Evolutionary conservation across 92 coral and sea anemone species (phyloP).

Genomic region (Phymanthus crucifer): DNA sequence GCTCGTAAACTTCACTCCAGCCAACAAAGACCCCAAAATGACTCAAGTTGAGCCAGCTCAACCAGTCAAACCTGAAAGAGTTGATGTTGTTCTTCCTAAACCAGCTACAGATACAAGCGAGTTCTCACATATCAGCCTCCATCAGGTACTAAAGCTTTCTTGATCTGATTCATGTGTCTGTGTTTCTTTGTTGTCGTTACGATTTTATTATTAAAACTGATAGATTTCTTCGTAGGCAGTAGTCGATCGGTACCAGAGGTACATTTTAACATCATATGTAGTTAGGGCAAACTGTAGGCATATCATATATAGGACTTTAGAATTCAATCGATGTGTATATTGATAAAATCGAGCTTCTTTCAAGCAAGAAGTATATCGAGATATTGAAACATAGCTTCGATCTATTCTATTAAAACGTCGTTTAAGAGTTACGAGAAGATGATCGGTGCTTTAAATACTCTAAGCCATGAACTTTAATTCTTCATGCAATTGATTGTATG

Average conservation of each 20-base stretch:
- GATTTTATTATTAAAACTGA: background rate
- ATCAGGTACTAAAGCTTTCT: constrained; percentile 27
- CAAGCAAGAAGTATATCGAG: too few species aligned
- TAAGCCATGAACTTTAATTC: too few species aligned
- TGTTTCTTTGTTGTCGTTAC: background rate
- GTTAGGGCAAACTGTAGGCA: background rate
- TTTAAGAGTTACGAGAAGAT: too few species aligned
- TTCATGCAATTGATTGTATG: too few species aligned
- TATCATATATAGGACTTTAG: background rate
- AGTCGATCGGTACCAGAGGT: too few species aligned
- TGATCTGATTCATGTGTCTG: background rate
- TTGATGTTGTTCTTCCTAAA: background rate
- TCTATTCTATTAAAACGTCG: too few species aligned
- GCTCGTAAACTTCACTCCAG: background rate
- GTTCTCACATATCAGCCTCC: constrained; percentile 47
- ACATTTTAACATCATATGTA: too few species aligned
- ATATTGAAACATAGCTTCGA: too few species aligned
- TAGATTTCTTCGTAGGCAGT: too few species aligned
- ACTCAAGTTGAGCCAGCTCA: constrained; percentile 14
- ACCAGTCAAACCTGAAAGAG: constrained; percentile 10
- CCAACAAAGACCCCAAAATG: constrained; percentile 1
- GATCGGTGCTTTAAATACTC: too few species aligned
- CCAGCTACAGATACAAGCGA: constrained; percentile 23
- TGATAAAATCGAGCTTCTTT: too few species aligned
- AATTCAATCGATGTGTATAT: background rate